Evolutionary conservation across 2,797 vertebrate species (phyloP).

Genomic region (Ammospiza maritima): DNA sequence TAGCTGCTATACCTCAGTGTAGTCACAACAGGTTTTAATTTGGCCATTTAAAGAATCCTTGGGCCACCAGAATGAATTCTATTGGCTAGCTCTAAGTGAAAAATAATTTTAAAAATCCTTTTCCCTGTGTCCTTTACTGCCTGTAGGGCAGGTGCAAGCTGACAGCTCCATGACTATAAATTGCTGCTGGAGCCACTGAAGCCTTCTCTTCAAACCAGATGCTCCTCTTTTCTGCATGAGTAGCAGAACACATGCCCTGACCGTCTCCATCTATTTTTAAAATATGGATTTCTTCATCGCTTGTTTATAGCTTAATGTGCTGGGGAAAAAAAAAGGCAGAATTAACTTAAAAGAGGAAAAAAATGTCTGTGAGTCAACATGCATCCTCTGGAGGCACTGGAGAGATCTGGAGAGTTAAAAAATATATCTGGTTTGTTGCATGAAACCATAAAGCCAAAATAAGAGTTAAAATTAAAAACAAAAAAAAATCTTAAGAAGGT

Average conservation of each 20-base stretch:
- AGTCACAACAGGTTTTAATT: not conserved
- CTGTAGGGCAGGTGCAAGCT: conserved; percentile 43
- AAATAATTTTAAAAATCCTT: not conserved
- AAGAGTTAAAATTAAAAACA: not conserved
- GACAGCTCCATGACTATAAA: conserved; percentile 37
- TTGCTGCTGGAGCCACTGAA: conserved; percentile 48
- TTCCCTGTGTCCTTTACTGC: not conserved
- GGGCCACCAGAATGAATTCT: not conserved
- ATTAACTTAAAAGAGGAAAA: conserved; percentile 22
- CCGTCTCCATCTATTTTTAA: conserved; percentile 53
- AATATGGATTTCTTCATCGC: conserved; percentile 34
- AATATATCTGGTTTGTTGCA: not conserved
- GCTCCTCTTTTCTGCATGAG: conserved; percentile 52
- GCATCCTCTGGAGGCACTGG: conserved; percentile 4
- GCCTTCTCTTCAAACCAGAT: conserved; percentile 58
- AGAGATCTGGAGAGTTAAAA: conserved; percentile 28
- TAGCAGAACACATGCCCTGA: conserved; percentile 46
- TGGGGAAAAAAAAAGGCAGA: not conserved
- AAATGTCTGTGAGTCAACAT: conserved; percentile 21
- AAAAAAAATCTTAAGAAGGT: not conserved
- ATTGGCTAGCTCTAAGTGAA: not conserved
- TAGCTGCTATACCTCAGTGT: not conserved
- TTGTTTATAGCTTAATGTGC: conserved; percentile 50
- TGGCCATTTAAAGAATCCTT: not conserved
- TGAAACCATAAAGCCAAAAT: conserved; percentile 1